Evolutionary conservation across 2,888 invertebrate species (phyloP).

Genomic region (Empis stercorea): DNA sequence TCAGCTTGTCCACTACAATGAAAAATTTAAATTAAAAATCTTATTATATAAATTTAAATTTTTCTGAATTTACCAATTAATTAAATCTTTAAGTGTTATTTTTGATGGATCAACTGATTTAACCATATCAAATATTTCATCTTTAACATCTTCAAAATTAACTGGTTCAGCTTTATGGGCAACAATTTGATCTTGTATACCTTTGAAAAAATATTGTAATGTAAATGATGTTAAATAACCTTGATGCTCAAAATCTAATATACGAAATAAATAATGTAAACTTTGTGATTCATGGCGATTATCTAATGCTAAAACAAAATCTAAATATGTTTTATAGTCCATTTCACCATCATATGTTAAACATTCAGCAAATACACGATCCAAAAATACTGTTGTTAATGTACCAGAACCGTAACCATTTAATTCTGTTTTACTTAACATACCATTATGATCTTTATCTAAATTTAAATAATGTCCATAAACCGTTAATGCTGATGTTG

Average conservation of each 20-base stretch:
- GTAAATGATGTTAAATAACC: constrained; percentile 84
- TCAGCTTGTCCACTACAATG: constrained; percentile 93
- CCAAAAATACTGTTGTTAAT: constrained; percentile 78
- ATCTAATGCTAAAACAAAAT: constrained; percentile 85
- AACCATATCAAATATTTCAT: constrained; percentile 98
- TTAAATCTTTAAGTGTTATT: constrained; percentile 77
- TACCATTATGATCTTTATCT: constrained; percentile 89
- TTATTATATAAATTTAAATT: not conserved
- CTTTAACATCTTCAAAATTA: constrained; percentile 86
- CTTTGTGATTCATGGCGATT: constrained; percentile 86
- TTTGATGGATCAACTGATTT: constrained; percentile 70
- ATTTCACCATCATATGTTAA: constrained; percentile 89
- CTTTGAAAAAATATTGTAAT: constrained; percentile 86
- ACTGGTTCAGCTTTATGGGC: constrained; percentile 81
- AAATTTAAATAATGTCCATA: constrained; percentile 90
- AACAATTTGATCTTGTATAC: constrained; percentile 82
- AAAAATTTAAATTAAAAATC: constrained; percentile 7
- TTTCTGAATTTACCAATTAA: constrained; percentile 45
- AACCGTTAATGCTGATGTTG: constrained; percentile 74
- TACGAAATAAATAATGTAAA: constrained; percentile 78
- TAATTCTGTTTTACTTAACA: constrained; percentile 84
- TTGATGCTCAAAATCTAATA: constrained; percentile 76
- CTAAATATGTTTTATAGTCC: constrained; percentile 95
- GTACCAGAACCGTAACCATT: constrained; percentile 85
- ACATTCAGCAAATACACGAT: constrained; percentile 89